phyloP scores from a whole-genome alignment of 2,888 invertebrate genomes.

The Nomada ruficornis region DNA sequence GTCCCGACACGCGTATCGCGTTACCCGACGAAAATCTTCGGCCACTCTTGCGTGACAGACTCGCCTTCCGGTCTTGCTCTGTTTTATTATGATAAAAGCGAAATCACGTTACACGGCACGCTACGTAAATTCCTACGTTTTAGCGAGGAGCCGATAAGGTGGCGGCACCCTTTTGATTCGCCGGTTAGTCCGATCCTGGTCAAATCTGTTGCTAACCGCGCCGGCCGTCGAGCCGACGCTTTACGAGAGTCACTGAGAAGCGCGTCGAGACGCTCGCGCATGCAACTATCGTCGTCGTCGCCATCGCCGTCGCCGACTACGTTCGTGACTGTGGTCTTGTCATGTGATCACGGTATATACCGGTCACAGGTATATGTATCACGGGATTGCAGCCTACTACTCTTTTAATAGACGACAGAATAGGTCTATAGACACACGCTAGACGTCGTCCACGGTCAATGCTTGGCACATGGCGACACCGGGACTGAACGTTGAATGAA shows the following conservation, averaged over 20 bases:
- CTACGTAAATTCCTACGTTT: constrained; percentile 1
- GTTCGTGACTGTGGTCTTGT: constrained; percentile 20
- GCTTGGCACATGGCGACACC: constrained; percentile 72
- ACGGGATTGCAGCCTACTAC: constrained; percentile 65
- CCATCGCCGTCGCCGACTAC: constrained; percentile 3
- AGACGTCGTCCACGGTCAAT: constrained; percentile 77
- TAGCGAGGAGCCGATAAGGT: not conserved
- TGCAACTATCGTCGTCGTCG: constrained; percentile 42
- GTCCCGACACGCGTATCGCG: not conserved
- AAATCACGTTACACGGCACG: not conserved
- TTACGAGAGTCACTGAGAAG: constrained; percentile 52
- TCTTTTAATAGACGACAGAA: constrained; percentile 76
- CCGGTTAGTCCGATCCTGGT: constrained; percentile 75
- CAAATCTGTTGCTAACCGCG: constrained; percentile 82
- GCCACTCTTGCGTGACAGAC: constrained; percentile 16
- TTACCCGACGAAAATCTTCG: constrained; percentile 15
- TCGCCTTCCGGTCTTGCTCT: constrained; percentile 12
- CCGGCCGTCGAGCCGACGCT: constrained; percentile 47
- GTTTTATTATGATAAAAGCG: constrained; percentile 1
- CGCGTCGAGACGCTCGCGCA: constrained; percentile 70
- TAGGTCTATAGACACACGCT: constrained; percentile 75
- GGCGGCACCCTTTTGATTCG: constrained; percentile 67
- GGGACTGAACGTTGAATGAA: constrained; percentile 71
- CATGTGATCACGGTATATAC: constrained; percentile 28
- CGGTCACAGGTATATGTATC: constrained; percentile 49